Evolutionary conservation across 2,797 vertebrate genomes (phyloP).

Genomic region (Nannoperca obscura): DNA sequence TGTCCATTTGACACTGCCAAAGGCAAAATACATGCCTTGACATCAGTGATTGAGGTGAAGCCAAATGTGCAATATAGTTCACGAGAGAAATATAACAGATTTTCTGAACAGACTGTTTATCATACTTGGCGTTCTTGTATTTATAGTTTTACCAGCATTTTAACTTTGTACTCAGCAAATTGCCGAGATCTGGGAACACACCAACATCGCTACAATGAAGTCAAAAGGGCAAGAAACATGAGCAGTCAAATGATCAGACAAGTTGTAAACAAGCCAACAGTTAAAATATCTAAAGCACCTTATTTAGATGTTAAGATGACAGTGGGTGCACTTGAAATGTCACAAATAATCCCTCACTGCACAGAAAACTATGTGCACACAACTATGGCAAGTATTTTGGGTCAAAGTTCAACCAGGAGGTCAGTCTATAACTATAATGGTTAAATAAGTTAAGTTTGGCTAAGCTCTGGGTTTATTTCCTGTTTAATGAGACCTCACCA

Average conservation of each 20-base stretch:
- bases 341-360: neutral
- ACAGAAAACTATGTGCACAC: too few relatives aligned
- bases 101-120: conserved; percentile 41
- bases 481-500: neutral
- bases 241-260: conserved; percentile 11
- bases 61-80: conserved; percentile 56
- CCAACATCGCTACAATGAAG: neutral
- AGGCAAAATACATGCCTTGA: conserved; percentile 57
- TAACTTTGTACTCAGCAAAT: conserved; percentile 4
- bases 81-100: conserved; percentile 44
- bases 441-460: neutral
- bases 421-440: neutral
- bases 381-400: neutral
- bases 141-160: conserved; percentile 24
- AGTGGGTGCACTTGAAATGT: neutral
- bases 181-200: neutral
- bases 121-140: conserved; percentile 5
- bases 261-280: conserved; percentile 16
- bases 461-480: neutral
- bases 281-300: neutral
- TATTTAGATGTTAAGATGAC: neutral
- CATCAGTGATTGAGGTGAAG: conserved; percentile 58
- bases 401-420: conserved; percentile 2
- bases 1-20: conserved; percentile 60
- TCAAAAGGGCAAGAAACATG: conserved; percentile 7